Evolutionary conservation across 2,888 invertebrate genomes (phyloP).

Genomic region (Chesias legatella): DNA sequence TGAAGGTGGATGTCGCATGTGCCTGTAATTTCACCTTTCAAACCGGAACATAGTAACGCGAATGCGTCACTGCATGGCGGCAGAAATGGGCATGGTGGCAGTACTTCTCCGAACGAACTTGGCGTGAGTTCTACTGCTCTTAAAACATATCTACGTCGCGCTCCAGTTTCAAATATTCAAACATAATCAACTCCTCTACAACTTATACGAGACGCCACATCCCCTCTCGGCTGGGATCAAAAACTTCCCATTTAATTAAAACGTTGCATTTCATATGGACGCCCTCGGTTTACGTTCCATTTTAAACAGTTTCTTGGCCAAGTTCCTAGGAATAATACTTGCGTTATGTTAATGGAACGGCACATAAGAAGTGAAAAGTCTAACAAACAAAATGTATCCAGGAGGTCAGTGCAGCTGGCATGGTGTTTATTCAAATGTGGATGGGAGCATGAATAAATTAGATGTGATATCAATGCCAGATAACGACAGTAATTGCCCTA

Average conservation of each 20-base stretch:
- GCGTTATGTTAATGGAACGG: conserved; percentile 47
- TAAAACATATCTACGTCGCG: conserved; percentile 36
- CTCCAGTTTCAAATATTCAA: conserved; percentile 52
- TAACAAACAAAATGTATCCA: conserved; percentile 38
- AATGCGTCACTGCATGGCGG: too few species aligned
- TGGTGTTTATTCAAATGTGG: conserved; percentile 65
- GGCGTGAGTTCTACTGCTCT: too few species aligned
- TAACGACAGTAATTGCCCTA: conserved; percentile 76
- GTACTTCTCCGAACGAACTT: too few species aligned
- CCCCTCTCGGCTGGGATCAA: conserved; percentile 19
- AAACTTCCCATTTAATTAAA: conserved; percentile 40
- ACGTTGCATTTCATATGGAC: conserved; percentile 34
- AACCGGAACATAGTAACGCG: too few species aligned
- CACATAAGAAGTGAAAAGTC: conserved; percentile 40
- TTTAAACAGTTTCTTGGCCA: conserved; percentile 37
- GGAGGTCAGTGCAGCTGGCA: conserved; percentile 57
- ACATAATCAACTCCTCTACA: conserved; percentile 41
- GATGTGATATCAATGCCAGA: conserved; percentile 78
- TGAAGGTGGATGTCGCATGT: too few species aligned
- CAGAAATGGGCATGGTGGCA: too few species aligned
- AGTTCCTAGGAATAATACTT: conserved; percentile 38
- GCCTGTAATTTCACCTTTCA: too few species aligned
- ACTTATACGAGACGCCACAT: conserved; percentile 35
- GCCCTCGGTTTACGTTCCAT: conserved; percentile 33
- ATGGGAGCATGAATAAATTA: conserved; percentile 67